phyloP scores from a whole-genome alignment of 2,797 vertebrate species.

The Tapirus indicus region DNA sequence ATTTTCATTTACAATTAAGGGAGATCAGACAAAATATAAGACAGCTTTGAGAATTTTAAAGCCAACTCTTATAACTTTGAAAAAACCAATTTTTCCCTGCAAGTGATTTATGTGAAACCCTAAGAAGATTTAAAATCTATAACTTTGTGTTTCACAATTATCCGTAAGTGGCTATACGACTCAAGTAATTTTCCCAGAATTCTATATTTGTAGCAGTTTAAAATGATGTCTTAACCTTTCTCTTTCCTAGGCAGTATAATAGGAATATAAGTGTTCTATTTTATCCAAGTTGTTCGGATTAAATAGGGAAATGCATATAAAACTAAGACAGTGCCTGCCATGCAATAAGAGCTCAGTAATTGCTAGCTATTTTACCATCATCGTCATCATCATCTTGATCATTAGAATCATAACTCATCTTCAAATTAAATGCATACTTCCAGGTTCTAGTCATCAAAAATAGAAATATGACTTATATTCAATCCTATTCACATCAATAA shows the following conservation, averaged over 20 bases:
- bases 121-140: neutral
- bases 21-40: neutral
- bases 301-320: neutral
- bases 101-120: neutral
- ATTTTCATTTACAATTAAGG: conserved; percentile 37
- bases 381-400: neutral
- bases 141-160: conserved; percentile 53
- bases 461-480: neutral
- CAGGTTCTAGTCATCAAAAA: neutral
- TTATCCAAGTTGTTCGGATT: neutral
- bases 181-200: conserved; percentile 36
- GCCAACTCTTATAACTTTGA: neutral
- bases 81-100: neutral
- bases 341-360: neutral
- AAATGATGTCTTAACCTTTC: conserved; percentile 59
- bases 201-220: conserved; percentile 46
- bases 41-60: conserved; percentile 1
- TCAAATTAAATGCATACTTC: neutral
- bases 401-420: conserved; percentile 5
- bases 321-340: neutral
- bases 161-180: conserved; percentile 41
- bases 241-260: neutral
- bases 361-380: neutral
- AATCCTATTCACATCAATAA: neutral
- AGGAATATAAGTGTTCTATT: neutral